Conservation (phyloP, 1,140 invertebrate species). For the Drosophila saltans region DNA sequence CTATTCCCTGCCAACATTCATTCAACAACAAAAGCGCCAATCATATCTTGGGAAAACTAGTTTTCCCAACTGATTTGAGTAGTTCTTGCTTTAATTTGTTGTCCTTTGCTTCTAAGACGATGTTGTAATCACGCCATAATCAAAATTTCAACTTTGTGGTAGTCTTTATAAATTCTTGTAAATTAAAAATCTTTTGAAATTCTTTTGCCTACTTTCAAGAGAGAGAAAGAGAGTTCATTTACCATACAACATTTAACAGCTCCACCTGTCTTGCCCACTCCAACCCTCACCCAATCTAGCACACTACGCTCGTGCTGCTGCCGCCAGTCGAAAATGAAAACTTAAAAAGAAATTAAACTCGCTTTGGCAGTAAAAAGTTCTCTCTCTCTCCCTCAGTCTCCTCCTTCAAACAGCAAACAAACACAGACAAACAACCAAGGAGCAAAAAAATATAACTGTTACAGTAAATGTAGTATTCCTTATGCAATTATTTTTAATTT, state of each 20-base stretch:
- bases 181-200: constrained; percentile 3
- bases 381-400: no score
- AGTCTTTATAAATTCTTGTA: constrained; percentile 4
- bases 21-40: no score
- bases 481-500: constrained; percentile 70
- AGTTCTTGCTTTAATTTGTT: not conserved
- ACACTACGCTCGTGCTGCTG: not conserved
- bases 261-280: not conserved
- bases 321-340: constrained; percentile 1
- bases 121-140: constrained; percentile 1
- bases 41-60: not conserved
- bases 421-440: constrained; percentile 5
- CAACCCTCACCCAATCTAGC: not conserved
- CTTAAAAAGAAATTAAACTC: constrained; percentile 30
- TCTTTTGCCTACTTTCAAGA: not conserved
- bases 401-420: not conserved
- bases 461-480: constrained; percentile 46
- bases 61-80: not conserved
- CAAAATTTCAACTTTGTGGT: constrained; percentile 9
- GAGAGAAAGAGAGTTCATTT: not conserved
- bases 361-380: constrained; percentile 11
- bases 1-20: no score
- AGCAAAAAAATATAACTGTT: constrained; percentile 12
- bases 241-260: constrained; percentile 5
- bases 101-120: not conserved